A percentile compares a stretch with the other conserved stretches of the same genome.
These are phyloP conservation scores for Porphyrio hochstetteri DNA, from an alignment of 2,113 vertebrate species.

Conservation along the genomic window DNA sequence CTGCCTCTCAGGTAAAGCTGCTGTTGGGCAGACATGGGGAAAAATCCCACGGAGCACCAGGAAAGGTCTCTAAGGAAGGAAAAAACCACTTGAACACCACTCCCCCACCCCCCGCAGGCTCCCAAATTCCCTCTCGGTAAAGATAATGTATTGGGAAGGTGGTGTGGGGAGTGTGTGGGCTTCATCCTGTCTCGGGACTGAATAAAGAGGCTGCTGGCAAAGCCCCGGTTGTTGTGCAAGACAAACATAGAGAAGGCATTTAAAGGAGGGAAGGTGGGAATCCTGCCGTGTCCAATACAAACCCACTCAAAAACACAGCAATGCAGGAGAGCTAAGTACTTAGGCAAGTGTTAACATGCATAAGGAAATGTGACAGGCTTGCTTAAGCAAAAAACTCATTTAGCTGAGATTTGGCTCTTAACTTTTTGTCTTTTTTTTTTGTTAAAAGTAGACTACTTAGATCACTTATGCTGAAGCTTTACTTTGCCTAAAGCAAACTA, in stretches of 20 bases:
- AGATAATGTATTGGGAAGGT: background rate
- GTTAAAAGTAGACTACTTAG: background rate
- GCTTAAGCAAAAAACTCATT: background rate
- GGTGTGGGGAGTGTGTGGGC: background rate
- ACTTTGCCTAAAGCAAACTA: background rate
- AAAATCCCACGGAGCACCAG: background rate
- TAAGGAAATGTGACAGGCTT: background rate
- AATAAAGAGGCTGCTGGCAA: background rate
- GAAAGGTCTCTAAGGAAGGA: background rate
- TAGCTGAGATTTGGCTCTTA: background rate
- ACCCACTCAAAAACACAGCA: background rate
- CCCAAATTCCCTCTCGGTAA: accelerated
- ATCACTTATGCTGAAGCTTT: background rate
- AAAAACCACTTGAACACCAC: background rate
- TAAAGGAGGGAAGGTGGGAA: background rate
- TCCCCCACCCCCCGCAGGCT: too few species aligned
- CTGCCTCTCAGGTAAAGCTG: background rate
- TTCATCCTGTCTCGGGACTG: accelerated
- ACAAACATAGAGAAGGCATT: too few species aligned
- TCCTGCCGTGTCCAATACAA: background rate
- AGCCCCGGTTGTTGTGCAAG: too few species aligned
- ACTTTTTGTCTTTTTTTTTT: background rate
- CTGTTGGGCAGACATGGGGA: background rate
- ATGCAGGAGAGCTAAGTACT: background rate
- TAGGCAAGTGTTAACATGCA: accelerated